Evolutionary conservation across 2,113 vertebrate genomes (phyloP), one percentile per base, ranked within the genome.

Genomic region (Hipposideros armiger): DNA sequence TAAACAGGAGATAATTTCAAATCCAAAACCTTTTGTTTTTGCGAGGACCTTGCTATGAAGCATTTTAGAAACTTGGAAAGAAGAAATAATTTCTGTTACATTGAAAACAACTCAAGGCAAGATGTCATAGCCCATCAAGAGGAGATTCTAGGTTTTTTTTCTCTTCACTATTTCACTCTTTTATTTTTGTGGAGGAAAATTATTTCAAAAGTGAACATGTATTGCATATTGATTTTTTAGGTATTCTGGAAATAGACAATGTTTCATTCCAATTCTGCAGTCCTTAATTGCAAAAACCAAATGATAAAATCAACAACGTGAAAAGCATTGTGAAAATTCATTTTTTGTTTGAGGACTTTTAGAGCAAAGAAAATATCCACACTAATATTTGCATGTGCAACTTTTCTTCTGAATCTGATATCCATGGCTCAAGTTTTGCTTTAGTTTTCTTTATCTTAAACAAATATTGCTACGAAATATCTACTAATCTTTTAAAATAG

Each of bases 151-250:
- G n/a, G n/a, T 58, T 32, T 17, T 42, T 50, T 52, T 4, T 6
- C 7, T 30, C 26, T 19, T 54, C 4, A 74, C 8, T 56, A 52
- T 85, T 87, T 87, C 67, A 42, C 11, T 50, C 16, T 83, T 91
- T 91, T 78, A 80, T 45, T 84, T 97, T 82, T 86, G 64, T 28
- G 3, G 74, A 77, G 30, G 52, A 93, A 94, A 90, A 66, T 96
- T 91, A 94, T 96, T 96, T 96, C 22, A 67, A 83, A 94, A 89
- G 60, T 91, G 52, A 54, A 24, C 28, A 86, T 81, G 15, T 83
- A 73, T 11, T 91, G 58, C 19, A 19, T 69, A 77, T n/a, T 74
- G 73, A 85, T 13, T 74, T 95, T 69, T 92, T 50, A 80, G 52
- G 47, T 50, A 56, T 82, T 90, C 73, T 93, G 20, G 87, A 95